Evolutionary conservation across 2,888 invertebrate species (phyloP).

Genomic region (Chalcis sispes): DNA sequence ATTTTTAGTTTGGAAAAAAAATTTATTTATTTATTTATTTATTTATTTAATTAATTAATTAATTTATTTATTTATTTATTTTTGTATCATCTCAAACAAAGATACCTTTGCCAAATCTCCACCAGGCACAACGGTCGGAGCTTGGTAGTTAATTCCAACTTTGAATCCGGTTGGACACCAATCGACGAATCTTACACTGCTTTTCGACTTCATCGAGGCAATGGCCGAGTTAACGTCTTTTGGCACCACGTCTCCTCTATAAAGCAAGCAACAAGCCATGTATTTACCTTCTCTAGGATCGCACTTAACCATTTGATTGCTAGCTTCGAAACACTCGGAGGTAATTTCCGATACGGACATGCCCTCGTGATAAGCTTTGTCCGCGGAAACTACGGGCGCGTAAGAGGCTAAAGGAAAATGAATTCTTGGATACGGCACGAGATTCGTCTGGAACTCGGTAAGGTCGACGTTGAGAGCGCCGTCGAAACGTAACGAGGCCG

Average conservation of each 20-base stretch:
- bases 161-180: slow-evolving; percentile 97
- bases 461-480: slow-evolving; percentile 89
- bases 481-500: slow-evolving; percentile 80
- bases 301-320: slow-evolving; percentile 94
- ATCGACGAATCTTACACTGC: slow-evolving; percentile 92
- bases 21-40: background rate
- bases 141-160: slow-evolving; percentile 79
- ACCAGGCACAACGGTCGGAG: slow-evolving; percentile 71
- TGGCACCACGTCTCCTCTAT: slow-evolving; percentile 93
- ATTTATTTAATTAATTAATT: background rate
- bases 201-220: slow-evolving; percentile 85
- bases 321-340: slow-evolving; percentile 91
- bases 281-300: slow-evolving; percentile 90
- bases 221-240: slow-evolving; percentile 92
- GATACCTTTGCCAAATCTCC: slow-evolving; percentile 71
- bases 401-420: slow-evolving; percentile 83
- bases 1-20: background rate
- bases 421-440: slow-evolving; percentile 82
- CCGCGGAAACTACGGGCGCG: slow-evolving; percentile 84
- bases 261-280: slow-evolving; percentile 92
- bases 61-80: too few relatives aligned
- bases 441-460: slow-evolving; percentile 93
- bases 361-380: slow-evolving; percentile 86
- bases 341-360: slow-evolving; percentile 90
- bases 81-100: background rate